These are phyloP conservation scores for Trinectes maculatus DNA, from an alignment of 2,113 vertebrate genomes.

Conservation along the genomic window DNA sequence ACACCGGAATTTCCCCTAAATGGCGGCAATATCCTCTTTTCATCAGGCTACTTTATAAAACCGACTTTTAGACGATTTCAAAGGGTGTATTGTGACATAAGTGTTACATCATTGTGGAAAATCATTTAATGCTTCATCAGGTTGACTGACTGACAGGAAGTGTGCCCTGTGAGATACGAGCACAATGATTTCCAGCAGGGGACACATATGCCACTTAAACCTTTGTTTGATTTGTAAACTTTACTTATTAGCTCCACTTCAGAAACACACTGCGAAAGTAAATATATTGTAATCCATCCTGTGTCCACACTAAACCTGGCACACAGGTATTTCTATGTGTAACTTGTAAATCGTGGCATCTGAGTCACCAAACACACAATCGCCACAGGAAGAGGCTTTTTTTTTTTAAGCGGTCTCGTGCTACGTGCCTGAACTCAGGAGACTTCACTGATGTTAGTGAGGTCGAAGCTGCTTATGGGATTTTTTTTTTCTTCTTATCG, in stretches of 20 bases:
- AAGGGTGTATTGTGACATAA: slow-evolving; percentile 42
- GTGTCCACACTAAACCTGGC: slow-evolving; percentile 11
- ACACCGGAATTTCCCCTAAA: slow-evolving; percentile 25
- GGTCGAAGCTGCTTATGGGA: too few relatives aligned
- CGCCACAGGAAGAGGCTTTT: not conserved
- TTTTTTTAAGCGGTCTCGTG: too few relatives aligned
- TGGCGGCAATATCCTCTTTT: slow-evolving; percentile 15
- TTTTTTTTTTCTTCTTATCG: too few relatives aligned
- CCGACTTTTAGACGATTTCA: not conserved
- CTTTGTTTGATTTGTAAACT: not conserved
- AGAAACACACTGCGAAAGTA: not conserved
- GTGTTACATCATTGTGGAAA: slow-evolving; percentile 56
- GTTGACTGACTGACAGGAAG: slow-evolving; percentile 49
- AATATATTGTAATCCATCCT: not conserved
- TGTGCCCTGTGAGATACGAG: slow-evolving; percentile 4
- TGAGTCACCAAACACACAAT: not conserved
- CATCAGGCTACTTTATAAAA: slow-evolving; percentile 5
- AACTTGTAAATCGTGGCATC: not conserved
- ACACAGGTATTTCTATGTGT: not conserved
- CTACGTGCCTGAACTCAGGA: too few relatives aligned
- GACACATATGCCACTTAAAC: slow-evolving; percentile 19
- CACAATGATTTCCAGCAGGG: too few relatives aligned
- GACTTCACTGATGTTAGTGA: too few relatives aligned
- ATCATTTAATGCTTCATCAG: slow-evolving; percentile 37
- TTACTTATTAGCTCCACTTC: not conserved